Conservation (phyloP, 1,140 invertebrate species). For the Tetragnatha versicolor region DNA sequence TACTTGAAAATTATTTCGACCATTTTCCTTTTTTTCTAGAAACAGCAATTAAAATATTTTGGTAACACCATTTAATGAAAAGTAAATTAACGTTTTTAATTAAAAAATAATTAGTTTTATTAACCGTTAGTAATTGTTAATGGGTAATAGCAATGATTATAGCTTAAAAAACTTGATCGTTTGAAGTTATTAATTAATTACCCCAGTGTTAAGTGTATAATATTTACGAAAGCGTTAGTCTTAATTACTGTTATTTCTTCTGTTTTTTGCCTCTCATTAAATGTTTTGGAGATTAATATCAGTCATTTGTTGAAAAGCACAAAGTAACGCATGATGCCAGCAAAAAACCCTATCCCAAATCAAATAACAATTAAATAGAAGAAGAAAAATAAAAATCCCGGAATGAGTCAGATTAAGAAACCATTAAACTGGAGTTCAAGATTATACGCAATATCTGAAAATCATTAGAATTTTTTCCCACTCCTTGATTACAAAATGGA, state of each 20-base stretch:
- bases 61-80: too few relatives aligned
- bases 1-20: too few relatives aligned
- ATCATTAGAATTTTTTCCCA: slow-evolving; percentile 39
- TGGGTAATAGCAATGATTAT: slow-evolving; percentile 9
- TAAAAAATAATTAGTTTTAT: slow-evolving; percentile 8
- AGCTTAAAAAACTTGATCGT: background rate
- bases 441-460: slow-evolving; percentile 36
- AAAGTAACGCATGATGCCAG: background rate
- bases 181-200: slow-evolving; percentile 3
- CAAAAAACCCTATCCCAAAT: slow-evolving; percentile 3
- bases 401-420: slow-evolving; percentile 14
- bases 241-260: background rate
- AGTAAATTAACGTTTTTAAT: too few relatives aligned
- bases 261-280: slow-evolving; percentile 28
- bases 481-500: too few relatives aligned
- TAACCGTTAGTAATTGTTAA: slow-evolving; percentile 2
- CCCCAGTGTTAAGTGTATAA: background rate
- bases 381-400: slow-evolving; percentile 23
- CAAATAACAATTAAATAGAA: slow-evolving; percentile 39
- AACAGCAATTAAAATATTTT: too few relatives aligned
- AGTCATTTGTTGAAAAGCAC: slow-evolving; percentile 2
- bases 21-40: too few relatives aligned
- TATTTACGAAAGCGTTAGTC: background rate
- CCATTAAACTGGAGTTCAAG: slow-evolving; percentile 31
- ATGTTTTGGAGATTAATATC: slow-evolving; percentile 29